Base-by-base conservation (phyloP, 2,888 invertebrate species). In the Sphinx pinastri region DNA sequence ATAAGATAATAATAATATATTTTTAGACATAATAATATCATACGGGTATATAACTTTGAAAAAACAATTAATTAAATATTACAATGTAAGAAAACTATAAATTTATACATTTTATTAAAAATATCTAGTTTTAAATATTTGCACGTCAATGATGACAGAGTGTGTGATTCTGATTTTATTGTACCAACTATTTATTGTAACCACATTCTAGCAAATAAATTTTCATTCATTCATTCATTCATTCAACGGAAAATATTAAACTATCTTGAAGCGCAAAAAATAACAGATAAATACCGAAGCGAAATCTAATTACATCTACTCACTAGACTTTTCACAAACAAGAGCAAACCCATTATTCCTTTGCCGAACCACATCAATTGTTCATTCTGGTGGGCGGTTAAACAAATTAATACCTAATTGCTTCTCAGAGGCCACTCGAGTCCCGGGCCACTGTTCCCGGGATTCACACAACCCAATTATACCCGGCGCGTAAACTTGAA, bases 341-440 rank as follows among this genome's bases (percentile, higher is more conserved):
- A 13, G 52, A 68, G 52, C 16, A 13, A 68, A 52, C 38, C 59
- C 52, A 68, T 68, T 59, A 68, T 68, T 68, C 51, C 59, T 52
- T 68, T 38, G 59, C 52, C 51, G 38, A 70, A 57, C 66, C 69
- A 70, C 69, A 70, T 70, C 66, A 70, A 66, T 70, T 66, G 69
- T 70, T 70, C 38, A 68, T 0, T 38, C 68, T n/a, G 57, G 12
- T 25, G 63, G 45, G 57, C 51, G 38, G 70, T 67, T 70, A 70
- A 67, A 67, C 67, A 67, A 70, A 70, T 70, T 70, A 70, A 70
- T 70, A 70, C 19, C 70, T 70, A 70, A 70, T 70, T 70, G 67
- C 67, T 70, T 70, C 66, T 66, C 66, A 16, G 55, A 57, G 63
- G 55, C 52, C 69, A 55, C 70, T 70, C 69, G 54, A 69, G 25